Percentiles rank a stretch among this genome's conserved stretches.
phyloP scores from a whole-genome alignment of 2,113 vertebrate genomes.

The Lota lota region DNA sequence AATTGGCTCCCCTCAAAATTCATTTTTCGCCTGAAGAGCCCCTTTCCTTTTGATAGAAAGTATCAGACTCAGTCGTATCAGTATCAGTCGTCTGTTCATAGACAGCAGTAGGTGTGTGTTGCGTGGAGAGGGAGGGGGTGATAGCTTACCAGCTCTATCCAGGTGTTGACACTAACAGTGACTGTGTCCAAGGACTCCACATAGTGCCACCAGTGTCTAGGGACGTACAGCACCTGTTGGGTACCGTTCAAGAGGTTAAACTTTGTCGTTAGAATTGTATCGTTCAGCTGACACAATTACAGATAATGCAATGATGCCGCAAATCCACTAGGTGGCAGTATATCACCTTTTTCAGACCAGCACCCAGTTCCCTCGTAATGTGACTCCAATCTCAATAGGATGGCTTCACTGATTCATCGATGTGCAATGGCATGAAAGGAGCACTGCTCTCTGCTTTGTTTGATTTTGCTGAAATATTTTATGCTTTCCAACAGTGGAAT shows the following conservation, averaged over 20 bases:
- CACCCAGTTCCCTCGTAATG: slow-evolving; percentile 18
- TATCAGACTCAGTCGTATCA: background rate
- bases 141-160: slow-evolving; percentile 88
- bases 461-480: slow-evolving; percentile 25
- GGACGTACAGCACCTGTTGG: slow-evolving; percentile 87
- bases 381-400: slow-evolving; percentile 23
- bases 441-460: slow-evolving; percentile 23
- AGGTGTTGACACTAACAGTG: slow-evolving; percentile 93
- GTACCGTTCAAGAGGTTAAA: background rate
- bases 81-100: background rate
- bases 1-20: background rate
- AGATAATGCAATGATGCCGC: too few species aligned
- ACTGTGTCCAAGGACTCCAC: slow-evolving; percentile 90
- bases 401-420: slow-evolving; percentile 40
- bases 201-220: slow-evolving; percentile 97
- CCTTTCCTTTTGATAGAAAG: too few species aligned
- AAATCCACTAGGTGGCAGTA: slow-evolving; percentile 58
- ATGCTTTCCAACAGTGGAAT: slow-evolving; percentile 11
- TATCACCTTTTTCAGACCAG: background rate
- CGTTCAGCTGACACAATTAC: too few species aligned
- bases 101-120: background rate
- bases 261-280: background rate
- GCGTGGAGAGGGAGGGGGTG: background rate
- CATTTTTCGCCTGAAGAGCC: background rate
- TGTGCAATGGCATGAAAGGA: slow-evolving; percentile 28